Percentiles rank a stretch among this genome's conserved stretches.
phyloP scores from a whole-genome alignment of 2,797 vertebrate species.

The Sarcoramphus papa region DNA sequence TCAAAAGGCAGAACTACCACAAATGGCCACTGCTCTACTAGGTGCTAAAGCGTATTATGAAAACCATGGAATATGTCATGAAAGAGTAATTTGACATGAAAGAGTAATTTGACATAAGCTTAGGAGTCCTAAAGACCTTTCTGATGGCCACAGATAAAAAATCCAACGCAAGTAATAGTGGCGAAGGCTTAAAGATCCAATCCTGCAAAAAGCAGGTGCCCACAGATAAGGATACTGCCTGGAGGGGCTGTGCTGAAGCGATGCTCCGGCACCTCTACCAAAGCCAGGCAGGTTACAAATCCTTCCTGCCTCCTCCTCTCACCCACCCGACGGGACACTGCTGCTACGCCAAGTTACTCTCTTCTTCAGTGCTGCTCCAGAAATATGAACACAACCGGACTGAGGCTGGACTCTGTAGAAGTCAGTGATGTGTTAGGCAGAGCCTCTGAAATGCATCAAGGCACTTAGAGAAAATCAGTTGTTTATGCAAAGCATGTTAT shows the following conservation, averaged over 20 bases:
- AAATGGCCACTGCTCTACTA: not conserved
- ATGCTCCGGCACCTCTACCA: not conserved
- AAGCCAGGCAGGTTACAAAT: not conserved
- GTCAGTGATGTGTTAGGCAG: too few species aligned
- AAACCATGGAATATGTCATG: not conserved
- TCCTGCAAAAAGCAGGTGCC: not conserved
- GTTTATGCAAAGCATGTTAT: not conserved
- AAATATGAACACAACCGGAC: accelerated
- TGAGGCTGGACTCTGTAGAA: not conserved
- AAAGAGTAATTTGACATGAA: not conserved
- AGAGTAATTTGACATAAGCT: not conserved
- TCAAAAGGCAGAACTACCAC: not conserved
- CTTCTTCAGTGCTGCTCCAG: not conserved
- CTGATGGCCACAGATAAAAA: not conserved
- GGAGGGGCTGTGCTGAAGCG: not conserved
- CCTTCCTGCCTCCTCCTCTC: not conserved
- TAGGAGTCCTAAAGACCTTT: not conserved
- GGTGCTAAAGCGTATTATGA: not conserved
- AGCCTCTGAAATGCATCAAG: not conserved
- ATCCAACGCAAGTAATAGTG: not conserved
- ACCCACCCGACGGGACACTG: not conserved
- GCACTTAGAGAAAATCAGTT: not conserved
- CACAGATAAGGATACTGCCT: not conserved
- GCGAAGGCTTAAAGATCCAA: not conserved
- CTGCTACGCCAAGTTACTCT: not conserved